phyloP scores from a whole-genome alignment of 2,797 vertebrate genomes.

The Varecia variegata region DNA sequence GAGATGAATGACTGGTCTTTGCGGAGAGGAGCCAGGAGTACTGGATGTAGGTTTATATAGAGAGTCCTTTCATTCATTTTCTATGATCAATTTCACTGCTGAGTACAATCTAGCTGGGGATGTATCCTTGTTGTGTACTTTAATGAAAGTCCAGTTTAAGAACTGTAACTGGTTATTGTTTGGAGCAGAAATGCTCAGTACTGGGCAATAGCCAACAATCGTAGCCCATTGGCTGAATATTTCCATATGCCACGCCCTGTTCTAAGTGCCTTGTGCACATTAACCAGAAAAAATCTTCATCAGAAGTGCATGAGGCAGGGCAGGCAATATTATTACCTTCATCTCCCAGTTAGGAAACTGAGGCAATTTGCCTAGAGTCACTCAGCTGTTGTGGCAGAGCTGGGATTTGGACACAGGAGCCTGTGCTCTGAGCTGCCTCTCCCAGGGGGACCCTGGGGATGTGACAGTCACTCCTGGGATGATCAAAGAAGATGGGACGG shows the following conservation, averaged over 20 bases:
- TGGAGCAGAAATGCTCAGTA: neutral
- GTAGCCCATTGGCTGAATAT: no score
- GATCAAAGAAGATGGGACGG: neutral
- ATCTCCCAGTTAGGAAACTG: neutral
- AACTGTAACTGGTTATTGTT: neutral
- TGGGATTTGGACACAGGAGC: neutral
- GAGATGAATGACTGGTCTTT: neutral
- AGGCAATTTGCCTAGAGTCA: neutral
- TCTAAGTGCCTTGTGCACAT: neutral
- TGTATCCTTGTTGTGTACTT: neutral
- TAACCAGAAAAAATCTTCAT: neutral
- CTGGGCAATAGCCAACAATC: neutral
- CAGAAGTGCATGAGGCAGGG: neutral
- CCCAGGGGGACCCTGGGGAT: rapidly evolving
- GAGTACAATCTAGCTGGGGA: neutral
- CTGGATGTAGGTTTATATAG: neutral
- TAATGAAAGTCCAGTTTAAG: neutral
- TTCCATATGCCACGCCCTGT: neutral
- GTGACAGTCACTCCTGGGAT: neutral
- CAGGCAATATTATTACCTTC: neutral
- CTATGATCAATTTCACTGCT: neutral
- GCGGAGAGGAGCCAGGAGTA: neutral
- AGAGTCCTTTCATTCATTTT: neutral
- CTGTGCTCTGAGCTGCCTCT: neutral
- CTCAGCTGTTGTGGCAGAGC: neutral